Percentiles rank a stretch among this genome's conserved stretches.
Evolutionary conservation across 1,140 invertebrate species (phyloP).

Genomic region (Ostrea edulis): DNA sequence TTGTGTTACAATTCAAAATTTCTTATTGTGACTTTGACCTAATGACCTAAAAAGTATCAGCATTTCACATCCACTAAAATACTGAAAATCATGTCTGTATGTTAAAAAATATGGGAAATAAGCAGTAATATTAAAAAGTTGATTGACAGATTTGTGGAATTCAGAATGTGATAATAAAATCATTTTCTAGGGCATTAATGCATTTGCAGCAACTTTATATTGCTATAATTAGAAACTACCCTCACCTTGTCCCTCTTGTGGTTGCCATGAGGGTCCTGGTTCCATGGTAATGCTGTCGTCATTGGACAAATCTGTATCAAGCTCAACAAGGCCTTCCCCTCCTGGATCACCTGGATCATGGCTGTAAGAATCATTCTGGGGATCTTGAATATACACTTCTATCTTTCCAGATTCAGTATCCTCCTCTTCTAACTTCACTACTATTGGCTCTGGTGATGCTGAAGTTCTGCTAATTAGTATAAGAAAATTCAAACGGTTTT

Average conservation of each 20-base stretch:
- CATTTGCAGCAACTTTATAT: background rate
- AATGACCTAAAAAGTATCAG: too few relatives aligned
- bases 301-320: conserved; percentile 1
- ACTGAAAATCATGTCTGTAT: too few relatives aligned
- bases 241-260: background rate
- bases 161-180: too few relatives aligned
- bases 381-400: conserved; percentile 14
- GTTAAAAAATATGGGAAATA: too few relatives aligned
- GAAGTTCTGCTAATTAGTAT: background rate
- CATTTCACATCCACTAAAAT: too few relatives aligned
- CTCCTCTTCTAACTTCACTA: conserved; percentile 14
- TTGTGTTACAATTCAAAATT: too few relatives aligned
- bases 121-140: too few relatives aligned
- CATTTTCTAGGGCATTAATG: background rate
- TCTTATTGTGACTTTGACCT: too few relatives aligned
- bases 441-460: conserved; percentile 5
- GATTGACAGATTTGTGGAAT: too few relatives aligned
- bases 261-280: background rate
- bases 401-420: background rate
- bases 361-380: background rate
- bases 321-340: background rate
- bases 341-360: conserved; percentile 5
- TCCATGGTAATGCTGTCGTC: conserved; percentile 17
- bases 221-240: background rate
- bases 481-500: too few relatives aligned